Evolutionary conservation across 2,888 invertebrate genomes (phyloP).

Genomic region (Synergus japonicus): DNA sequence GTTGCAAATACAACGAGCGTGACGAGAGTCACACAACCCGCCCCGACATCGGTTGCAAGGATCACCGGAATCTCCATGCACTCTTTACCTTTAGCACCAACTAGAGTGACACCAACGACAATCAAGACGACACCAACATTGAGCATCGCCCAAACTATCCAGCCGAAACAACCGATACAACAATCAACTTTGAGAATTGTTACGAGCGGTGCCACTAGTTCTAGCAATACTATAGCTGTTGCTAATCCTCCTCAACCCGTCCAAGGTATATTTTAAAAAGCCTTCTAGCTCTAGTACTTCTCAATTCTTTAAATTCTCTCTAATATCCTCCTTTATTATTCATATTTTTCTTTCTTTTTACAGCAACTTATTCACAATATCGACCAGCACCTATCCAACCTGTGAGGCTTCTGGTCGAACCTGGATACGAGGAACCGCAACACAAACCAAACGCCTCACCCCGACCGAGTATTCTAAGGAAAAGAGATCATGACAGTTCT

Average conservation of each 20-base stretch:
- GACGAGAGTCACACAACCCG: conserved; percentile 67
- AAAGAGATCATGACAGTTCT: conserved; percentile 87
- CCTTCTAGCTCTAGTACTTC: conserved; percentile 70
- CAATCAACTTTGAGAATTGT: conserved; percentile 52
- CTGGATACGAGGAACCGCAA: conserved; percentile 72
- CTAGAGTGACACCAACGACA: conserved; percentile 68
- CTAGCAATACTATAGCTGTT: conserved; percentile 56
- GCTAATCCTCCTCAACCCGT: conserved; percentile 61
- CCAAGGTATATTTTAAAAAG: conserved; percentile 68
- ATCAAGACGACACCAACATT: conserved; percentile 61
- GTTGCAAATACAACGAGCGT: conserved; percentile 69
- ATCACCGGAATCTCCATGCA: conserved; percentile 74
- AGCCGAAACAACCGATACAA: conserved; percentile 66
- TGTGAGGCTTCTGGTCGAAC: conserved; percentile 74
- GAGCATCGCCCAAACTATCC: conserved; percentile 69
- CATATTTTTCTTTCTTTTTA: conserved; percentile 37
- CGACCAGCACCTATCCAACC: conserved; percentile 72
- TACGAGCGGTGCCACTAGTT: conserved; percentile 56
- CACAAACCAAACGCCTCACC: conserved; percentile 82
- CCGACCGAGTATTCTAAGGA: conserved; percentile 91
- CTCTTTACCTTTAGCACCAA: conserved; percentile 69
- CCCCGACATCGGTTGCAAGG: conserved; percentile 70
- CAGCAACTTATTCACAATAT: conserved; percentile 72
- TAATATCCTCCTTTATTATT: not conserved
- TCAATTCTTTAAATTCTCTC: conserved; percentile 68